Evolutionary conservation across 1,140 invertebrate species (phyloP).

Genomic region (Ceratoteleas bidentatus): DNA sequence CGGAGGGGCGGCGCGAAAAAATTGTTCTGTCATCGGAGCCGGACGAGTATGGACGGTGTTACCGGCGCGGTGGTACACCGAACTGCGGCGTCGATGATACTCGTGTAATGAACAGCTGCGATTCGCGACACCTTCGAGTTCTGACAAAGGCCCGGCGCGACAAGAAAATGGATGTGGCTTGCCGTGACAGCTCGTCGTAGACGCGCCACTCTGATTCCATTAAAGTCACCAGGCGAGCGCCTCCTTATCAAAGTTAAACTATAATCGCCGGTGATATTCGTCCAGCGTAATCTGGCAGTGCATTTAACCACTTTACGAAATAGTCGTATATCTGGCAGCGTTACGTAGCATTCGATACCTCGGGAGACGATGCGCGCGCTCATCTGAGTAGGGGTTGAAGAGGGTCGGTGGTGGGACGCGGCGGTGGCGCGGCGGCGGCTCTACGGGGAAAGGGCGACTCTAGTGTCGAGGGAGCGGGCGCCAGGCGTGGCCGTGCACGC

Average conservation of each 20-base stretch:
- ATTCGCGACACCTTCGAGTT: constrained; percentile 33
- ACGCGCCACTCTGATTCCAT: constrained; percentile 50
- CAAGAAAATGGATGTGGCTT: constrained; percentile 51
- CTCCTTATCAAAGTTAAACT: constrained; percentile 57
- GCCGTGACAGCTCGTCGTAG: constrained; percentile 9
- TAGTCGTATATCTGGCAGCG: constrained; percentile 76
- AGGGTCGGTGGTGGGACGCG: constrained; percentile 47
- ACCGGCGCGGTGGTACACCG: no score
- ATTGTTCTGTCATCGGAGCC: no score
- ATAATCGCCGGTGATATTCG: constrained; percentile 68
- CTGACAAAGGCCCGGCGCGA: constrained; percentile 33
- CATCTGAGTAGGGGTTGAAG: constrained; percentile 63
- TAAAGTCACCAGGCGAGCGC: constrained; percentile 18
- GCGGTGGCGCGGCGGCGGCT: constrained; percentile 30
- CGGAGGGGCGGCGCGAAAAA: no score
- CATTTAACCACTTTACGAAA: constrained; percentile 81
- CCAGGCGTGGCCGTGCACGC: constrained; percentile 51
- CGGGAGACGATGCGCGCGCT: constrained; percentile 70
- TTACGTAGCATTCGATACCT: constrained; percentile 80
- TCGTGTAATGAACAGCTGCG: constrained; percentile 38
- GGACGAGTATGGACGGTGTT: no score
- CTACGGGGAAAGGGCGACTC: constrained; percentile 56
- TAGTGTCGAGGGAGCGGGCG: constrained; percentile 64
- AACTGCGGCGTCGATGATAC: no score
- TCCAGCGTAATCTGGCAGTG: constrained; percentile 78